Percentiles rank a stretch among this genome's conserved stretches.
Evolutionary conservation across 2,113 vertebrate genomes (phyloP).

Genomic region (Colistium nudipinnis): DNA sequence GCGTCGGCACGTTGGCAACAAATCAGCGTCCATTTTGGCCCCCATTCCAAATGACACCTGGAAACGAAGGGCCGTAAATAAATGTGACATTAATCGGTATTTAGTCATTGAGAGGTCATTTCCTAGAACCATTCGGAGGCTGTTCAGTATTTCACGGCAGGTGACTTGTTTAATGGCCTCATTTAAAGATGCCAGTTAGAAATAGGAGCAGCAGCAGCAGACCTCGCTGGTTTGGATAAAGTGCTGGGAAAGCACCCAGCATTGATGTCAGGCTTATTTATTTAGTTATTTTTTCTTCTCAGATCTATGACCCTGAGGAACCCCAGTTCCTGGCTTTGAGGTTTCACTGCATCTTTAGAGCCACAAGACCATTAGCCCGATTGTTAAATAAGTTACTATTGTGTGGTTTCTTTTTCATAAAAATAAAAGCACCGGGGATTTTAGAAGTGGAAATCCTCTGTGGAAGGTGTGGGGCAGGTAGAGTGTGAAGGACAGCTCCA

Average conservation of each 20-base stretch:
- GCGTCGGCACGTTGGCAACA: background rate
- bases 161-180: constrained; percentile 31
- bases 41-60: background rate
- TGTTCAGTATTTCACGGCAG: constrained; percentile 22
- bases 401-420: background rate
- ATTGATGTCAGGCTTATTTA: constrained; percentile 19
- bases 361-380: no score
- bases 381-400: no score
- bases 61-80: constrained; percentile 5
- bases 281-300: background rate
- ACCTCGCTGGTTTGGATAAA: constrained; percentile 9
- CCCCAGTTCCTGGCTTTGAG: background rate
- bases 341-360: no score
- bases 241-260: constrained; percentile 33
- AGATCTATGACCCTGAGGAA: constrained; percentile 3
- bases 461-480: constrained; percentile 15
- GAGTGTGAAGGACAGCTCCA: constrained; percentile 10
- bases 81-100: background rate
- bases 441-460: background rate
- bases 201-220: background rate
- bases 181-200: constrained; percentile 5
- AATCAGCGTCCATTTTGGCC: constrained; percentile 3
- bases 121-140: background rate
- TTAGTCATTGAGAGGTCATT: background rate
- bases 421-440: background rate